Base-by-base conservation (phyloP, 2,797 vertebrate species). In the Naso thynnoides region DNA sequence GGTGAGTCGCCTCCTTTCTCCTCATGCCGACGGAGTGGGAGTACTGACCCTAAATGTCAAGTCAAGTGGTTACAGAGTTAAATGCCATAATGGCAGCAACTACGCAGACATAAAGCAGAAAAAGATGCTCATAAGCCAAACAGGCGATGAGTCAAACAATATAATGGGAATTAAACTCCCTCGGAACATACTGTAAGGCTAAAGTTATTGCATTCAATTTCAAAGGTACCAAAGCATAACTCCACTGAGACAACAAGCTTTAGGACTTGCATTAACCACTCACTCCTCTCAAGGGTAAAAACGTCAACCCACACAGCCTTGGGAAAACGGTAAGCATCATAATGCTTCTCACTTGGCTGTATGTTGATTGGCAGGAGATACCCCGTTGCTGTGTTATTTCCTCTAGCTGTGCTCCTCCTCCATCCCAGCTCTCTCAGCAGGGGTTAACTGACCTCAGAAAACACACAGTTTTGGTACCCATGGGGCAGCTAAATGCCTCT, bases 341-440 rank as follows among this genome's bases (percentile, higher is more conserved):
- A 72, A 88, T 81, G 74, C 77, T 85, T 81, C 83, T 88, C 83
- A 78, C 85, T 89, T 92, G 82, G 71, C 83, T 48, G 68, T 84
- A 78, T 68, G 88, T 78, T 92, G 91, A 94, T 90, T 93, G 91
- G 87, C 88, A 83, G 75, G 55, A 77, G 87, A 86, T 58, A 26
- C 74, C 91, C 92, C 24, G 76, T 84, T 88, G 92, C 67, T 91
- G 80, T 91, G 92, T 92, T 91, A 92, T 93, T 94, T 94, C 92
- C 92, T 92, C 82, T 55, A 73, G 89, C 88, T 62, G 73, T 69
- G 47, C 78, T 82, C 79, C 71, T 79, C 77, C 76, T 89, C 82
- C 86, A 85, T 86, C 89, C 75, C 70, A 75, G 69, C 71, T 54
- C 71, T 63, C 88, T 78, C 86, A 78, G 83, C 87, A 47, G 89